Evolutionary conservation across 2,888 invertebrate genomes (phyloP), one percentile per base, ranked within the genome.

Genomic region (Rhamphomyia laevipes): DNA sequence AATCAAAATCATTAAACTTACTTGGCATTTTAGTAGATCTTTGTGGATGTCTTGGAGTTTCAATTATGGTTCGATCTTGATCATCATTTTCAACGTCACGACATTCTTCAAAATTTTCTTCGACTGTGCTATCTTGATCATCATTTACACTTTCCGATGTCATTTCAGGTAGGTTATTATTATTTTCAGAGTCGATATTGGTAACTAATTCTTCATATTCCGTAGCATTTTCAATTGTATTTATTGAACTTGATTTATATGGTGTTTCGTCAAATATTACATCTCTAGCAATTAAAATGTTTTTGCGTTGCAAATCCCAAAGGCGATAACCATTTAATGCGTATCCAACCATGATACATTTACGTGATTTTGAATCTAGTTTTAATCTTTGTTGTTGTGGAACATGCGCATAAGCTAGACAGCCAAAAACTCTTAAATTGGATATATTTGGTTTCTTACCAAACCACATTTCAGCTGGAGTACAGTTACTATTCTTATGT

Each of bases 341-440:
- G 35, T 51, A 54, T 4, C 55, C 52, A 23, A 55, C 35, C 49
- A 56, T 51, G 27, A 49, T 35, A n/a, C 42, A 37, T 38, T 45
- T 45, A 18, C 27, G 50, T 40, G 53, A 46, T 37, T 55, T 56
- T 4, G 23, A 5, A 45, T 56, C 54, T 6, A 56, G 31, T 40
- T 52, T 60, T 49, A 18, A 56, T 15, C 48, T 55, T 47, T 18
- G 55, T 46, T 3, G 55, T 55, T 51, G 50, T 27, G 55, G 53
- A 12, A 57, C 33, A 48, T 55, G 54, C 10, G 51, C 49, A 46
- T 45, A 56, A 13, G 57, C 57, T 37, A 43, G 49, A 41, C 57
- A 49, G 1, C 55, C 55, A 53, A 57, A 56, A 9, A 53, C 50
- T 50, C 49, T 37, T 16, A 57, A 41, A 35, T 57, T 56, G 11